phyloP scores from a whole-genome alignment of 1,140 invertebrate genomes.

The Trichoplusia ni region DNA sequence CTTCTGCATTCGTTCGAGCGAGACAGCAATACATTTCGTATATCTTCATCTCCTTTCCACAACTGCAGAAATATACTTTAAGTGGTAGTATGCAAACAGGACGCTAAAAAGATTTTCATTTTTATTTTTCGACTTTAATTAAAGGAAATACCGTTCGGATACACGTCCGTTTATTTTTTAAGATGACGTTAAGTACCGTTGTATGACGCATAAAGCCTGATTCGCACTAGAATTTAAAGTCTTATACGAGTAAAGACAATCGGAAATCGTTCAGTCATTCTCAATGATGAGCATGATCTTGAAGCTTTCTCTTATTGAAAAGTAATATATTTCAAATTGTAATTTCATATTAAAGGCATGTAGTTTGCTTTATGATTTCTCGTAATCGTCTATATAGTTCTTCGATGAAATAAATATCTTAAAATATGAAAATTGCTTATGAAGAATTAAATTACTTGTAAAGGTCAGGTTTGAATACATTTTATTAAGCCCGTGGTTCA shows the following conservation, averaged over 20 bases:
- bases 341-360: neutral
- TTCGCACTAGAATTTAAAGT: too few relatives aligned
- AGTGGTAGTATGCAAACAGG: neutral
- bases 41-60: too few relatives aligned
- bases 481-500: too few relatives aligned
- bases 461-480: too few relatives aligned
- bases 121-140: neutral
- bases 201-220: too few relatives aligned
- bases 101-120: neutral
- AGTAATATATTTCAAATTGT: neutral
- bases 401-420: too few relatives aligned
- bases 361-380: neutral
- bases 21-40: too few relatives aligned
- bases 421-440: too few relatives aligned
- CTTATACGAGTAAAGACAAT: conserved; percentile 1
- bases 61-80: too few relatives aligned
- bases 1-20: too few relatives aligned
- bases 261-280: conserved; percentile 8
- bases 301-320: conserved; percentile 19
- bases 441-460: too few relatives aligned
- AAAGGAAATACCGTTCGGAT: conserved; percentile 11
- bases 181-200: neutral
- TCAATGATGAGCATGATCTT: neutral
- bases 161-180: conserved; percentile 1
- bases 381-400: too few relatives aligned